These are phyloP conservation scores for Hypsopygia costalis DNA, from an alignment of 2,888 invertebrate species.

Conservation along the genomic window DNA sequence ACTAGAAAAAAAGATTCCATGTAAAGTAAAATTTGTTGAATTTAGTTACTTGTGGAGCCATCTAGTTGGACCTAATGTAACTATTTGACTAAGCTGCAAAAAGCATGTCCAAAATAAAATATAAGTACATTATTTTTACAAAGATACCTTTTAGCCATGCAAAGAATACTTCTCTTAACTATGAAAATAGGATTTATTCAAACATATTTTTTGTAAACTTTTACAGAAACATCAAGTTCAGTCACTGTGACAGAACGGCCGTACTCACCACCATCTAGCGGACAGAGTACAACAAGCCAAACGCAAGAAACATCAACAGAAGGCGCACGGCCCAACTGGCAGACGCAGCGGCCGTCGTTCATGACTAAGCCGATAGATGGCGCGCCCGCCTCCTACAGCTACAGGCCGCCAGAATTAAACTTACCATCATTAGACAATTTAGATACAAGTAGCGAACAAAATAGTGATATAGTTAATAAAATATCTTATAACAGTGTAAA, in stretches of 20 bases:
- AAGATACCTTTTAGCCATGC: too few species aligned
- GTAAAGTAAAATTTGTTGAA: too few species aligned
- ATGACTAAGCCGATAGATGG: constrained; percentile 78
- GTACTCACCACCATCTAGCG: constrained; percentile 63
- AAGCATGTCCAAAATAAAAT: too few species aligned
- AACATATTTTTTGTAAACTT: constrained; percentile 6
- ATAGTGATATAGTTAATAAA: constrained; percentile 80
- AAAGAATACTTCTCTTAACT: too few species aligned
- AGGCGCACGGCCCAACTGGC: constrained; percentile 53
- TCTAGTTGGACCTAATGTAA: too few species aligned
- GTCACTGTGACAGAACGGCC: constrained; percentile 56
- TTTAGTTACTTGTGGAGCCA: too few species aligned
- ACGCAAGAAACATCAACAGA: constrained; percentile 50
- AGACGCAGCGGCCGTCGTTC: constrained; percentile 73
- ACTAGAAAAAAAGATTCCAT: too few species aligned
- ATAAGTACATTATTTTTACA: too few species aligned
- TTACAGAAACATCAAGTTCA: constrained; percentile 56
- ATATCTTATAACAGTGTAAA: constrained; percentile 77
- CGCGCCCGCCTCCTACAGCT: constrained; percentile 62
- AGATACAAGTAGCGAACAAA: constrained; percentile 75
- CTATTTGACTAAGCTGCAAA: too few species aligned
- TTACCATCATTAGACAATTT: constrained; percentile 68
- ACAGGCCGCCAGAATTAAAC: constrained; percentile 70
- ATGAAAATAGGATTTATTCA: too few species aligned
- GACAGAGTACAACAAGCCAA: constrained; percentile 38